Evolutionary conservation across 2,888 invertebrate genomes (phyloP).

Genomic region (Drosophila limbata): DNA sequence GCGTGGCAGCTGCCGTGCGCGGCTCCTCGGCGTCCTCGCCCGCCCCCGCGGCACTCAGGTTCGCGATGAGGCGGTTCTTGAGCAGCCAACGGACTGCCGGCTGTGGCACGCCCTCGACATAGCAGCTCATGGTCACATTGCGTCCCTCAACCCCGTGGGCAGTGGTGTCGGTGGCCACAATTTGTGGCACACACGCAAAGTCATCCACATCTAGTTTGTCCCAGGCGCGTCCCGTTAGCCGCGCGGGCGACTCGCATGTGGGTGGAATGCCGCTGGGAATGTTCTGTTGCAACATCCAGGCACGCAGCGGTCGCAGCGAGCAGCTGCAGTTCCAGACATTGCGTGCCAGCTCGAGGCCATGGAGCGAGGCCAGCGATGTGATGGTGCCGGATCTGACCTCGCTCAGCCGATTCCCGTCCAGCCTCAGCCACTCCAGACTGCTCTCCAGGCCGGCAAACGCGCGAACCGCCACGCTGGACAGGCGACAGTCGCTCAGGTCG

Average conservation of each 20-base stretch:
- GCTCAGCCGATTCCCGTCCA: slow-evolving; percentile 91
- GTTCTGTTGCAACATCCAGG: slow-evolving; percentile 92
- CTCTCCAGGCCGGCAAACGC: slow-evolving; percentile 91
- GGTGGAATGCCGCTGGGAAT: slow-evolving; percentile 91
- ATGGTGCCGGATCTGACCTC: slow-evolving; percentile 89
- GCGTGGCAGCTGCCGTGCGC: slow-evolving; percentile 84
- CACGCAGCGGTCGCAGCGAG: slow-evolving; percentile 89
- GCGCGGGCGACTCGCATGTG: slow-evolving; percentile 89
- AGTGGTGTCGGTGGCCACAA: slow-evolving; percentile 87
- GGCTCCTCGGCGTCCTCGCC: slow-evolving; percentile 78
- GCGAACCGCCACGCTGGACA: slow-evolving; percentile 89
- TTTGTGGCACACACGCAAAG: slow-evolving; percentile 91
- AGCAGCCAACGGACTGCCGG: slow-evolving; percentile 91
- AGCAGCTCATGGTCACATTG: slow-evolving; percentile 91
- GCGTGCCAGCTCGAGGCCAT: slow-evolving; percentile 91
- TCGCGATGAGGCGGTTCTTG: slow-evolving; percentile 89
- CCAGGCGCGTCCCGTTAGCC: slow-evolving; percentile 90
- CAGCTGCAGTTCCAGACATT: slow-evolving; percentile 95
- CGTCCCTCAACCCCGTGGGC: slow-evolving; percentile 90
- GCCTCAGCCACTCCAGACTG: slow-evolving; percentile 91
- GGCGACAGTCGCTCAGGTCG: slow-evolving; percentile 90
- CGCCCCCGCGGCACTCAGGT: slow-evolving; percentile 85
- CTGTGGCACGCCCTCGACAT: slow-evolving; percentile 90
- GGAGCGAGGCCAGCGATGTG: slow-evolving; percentile 89
- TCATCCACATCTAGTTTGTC: slow-evolving; percentile 91